These are phyloP conservation scores for Apodemus speciosus DNA, from an alignment of 2,113 vertebrate species.

Conservation along the genomic window DNA sequence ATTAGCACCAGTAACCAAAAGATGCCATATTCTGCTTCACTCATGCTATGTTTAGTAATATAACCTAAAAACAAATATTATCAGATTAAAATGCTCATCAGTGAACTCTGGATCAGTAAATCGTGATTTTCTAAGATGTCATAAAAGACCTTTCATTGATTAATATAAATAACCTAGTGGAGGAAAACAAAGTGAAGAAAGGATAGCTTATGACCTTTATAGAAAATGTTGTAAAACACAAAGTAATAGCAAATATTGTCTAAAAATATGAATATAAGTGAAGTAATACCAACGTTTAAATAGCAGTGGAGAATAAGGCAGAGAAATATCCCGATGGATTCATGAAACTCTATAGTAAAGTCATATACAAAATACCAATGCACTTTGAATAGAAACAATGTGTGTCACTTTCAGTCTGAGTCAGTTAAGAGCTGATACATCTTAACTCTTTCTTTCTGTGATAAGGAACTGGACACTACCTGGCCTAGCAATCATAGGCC, in stretches of 20 bases:
- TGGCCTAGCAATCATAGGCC: background rate
- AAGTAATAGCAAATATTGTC: background rate
- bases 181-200: background rate
- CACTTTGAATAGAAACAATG: background rate
- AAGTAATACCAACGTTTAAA: conserved; percentile 38
- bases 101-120: conserved; percentile 27
- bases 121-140: background rate
- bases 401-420: background rate
- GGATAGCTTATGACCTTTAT: conserved; percentile 13
- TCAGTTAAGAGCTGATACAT: background rate
- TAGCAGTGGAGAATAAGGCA: background rate
- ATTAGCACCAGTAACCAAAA: conserved; percentile 30
- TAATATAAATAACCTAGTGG: conserved; percentile 9
- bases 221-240: background rate
- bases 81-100: conserved; percentile 32
- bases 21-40: background rate
- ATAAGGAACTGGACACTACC: background rate
- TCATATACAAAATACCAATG: background rate
- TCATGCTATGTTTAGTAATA: conserved; percentile 20
- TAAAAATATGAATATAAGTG: background rate
- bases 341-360: background rate
- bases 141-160: background rate
- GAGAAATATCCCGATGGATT: background rate
- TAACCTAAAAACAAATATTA: conserved; percentile 27
- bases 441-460: background rate